These are phyloP conservation scores for Drosophila sproati DNA, from an alignment of 1,140 invertebrate genomes.

Conservation along the genomic window DNA sequence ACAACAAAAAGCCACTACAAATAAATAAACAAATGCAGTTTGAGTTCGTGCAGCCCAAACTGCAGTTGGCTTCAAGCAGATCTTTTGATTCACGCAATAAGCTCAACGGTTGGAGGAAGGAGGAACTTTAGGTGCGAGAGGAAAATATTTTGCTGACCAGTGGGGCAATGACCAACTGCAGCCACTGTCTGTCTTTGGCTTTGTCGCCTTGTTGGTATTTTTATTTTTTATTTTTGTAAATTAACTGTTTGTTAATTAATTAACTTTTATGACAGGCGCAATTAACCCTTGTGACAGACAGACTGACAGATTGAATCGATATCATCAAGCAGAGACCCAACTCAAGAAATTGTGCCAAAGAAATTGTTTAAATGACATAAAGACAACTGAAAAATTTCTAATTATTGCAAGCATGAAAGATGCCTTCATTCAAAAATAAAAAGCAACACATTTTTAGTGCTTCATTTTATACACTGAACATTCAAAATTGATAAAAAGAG, in stretches of 20 bases:
- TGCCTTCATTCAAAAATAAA: too few species aligned
- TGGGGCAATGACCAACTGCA: constrained; percentile 49
- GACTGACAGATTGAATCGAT: constrained; percentile 19
- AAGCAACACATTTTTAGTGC: too few species aligned
- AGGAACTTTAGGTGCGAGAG: background rate
- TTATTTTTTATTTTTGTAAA: background rate
- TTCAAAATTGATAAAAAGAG: too few species aligned
- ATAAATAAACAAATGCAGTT: constrained; percentile 74
- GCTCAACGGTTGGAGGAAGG: constrained; percentile 15
- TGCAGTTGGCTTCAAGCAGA: constrained; percentile 7
- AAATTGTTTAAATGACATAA: background rate
- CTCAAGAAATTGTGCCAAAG: background rate
- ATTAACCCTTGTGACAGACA: constrained; percentile 19
- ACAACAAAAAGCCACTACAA: constrained; percentile 40
- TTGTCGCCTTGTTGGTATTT: too few species aligned
- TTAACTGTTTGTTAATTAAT: constrained; percentile 16
- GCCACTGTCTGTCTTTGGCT: constrained; percentile 47
- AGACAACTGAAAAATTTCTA: background rate
- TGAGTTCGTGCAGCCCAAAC: constrained; percentile 18
- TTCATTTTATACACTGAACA: too few species aligned
- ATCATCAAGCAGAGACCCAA: background rate
- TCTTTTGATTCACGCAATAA: constrained; percentile 58
- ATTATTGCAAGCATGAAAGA: background rate
- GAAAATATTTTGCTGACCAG: background rate
- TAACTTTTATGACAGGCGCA: constrained; percentile 29